Evolutionary conservation across 2,888 invertebrate species (phyloP).

Genomic region (Girardia tigrina): DNA sequence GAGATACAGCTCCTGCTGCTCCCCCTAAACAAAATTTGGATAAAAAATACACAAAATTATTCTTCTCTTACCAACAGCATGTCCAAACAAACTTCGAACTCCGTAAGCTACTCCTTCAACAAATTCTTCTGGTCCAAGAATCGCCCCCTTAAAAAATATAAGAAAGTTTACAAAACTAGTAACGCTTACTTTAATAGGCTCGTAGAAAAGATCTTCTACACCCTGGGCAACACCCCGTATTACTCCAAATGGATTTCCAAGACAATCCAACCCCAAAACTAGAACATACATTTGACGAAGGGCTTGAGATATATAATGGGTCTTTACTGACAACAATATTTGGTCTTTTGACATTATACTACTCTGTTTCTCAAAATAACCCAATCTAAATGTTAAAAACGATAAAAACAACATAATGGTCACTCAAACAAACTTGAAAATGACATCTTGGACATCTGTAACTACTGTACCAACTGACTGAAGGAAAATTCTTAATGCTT

Average conservation of each 20-base stretch:
- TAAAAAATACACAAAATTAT: too few relatives aligned
- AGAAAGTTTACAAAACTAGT: too few relatives aligned
- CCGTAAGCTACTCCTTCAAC: constrained; percentile 88
- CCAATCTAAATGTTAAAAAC: constrained; percentile 68
- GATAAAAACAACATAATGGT: too few relatives aligned
- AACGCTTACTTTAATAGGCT: constrained; percentile 76
- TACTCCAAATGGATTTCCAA: constrained; percentile 96
- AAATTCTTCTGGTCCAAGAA: constrained; percentile 82
- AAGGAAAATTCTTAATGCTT: too few relatives aligned
- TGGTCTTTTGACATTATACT: constrained; percentile 53
- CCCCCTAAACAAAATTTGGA: constrained; percentile 62
- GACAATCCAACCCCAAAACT: constrained; percentile 85
- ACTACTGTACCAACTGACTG: constrained; percentile 92
- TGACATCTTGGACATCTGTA: constrained; percentile 91
- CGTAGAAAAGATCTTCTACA: constrained; percentile 93
- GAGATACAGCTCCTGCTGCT: constrained; percentile 85
- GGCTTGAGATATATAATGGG: constrained; percentile 56
- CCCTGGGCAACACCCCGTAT: constrained; percentile 86
- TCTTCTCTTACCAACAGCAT: constrained; percentile 65
- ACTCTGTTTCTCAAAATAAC: constrained; percentile 69
- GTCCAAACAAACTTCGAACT: constrained; percentile 79
- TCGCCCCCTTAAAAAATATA: constrained; percentile 33
- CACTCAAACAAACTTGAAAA: constrained; percentile 94
- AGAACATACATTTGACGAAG: constrained; percentile 88
- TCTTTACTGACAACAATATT: constrained; percentile 52